Percentiles rank a stretch among this genome's conserved stretches.
phyloP scores from a whole-genome alignment of 2,888 invertebrate genomes.

The Eudasyphora cyanicolor region DNA sequence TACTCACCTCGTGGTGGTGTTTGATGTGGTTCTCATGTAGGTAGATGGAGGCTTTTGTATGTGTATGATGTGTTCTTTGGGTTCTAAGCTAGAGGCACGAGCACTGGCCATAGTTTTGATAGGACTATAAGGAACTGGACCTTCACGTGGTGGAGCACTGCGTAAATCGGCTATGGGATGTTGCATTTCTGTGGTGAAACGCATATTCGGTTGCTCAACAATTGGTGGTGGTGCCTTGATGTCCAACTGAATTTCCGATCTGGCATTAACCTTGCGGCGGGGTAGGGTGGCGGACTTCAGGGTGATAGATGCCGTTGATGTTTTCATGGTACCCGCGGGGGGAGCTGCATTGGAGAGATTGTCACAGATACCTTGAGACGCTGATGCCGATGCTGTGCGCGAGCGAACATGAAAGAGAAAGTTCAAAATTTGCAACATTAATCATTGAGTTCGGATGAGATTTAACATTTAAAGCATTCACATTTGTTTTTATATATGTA shows the following conservation, averaged over 20 bases:
- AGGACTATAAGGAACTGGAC: slow-evolving; percentile 78
- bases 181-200: slow-evolving; percentile 84
- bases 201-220: slow-evolving; percentile 79
- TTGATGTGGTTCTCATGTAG: slow-evolving; percentile 77
- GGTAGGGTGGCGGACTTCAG: slow-evolving; percentile 86
- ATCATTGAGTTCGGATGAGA: not conserved
- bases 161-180: slow-evolving; percentile 81
- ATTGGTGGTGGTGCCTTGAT: slow-evolving; percentile 80
- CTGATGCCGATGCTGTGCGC: slow-evolving; percentile 18
- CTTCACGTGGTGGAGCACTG: slow-evolving; percentile 79
- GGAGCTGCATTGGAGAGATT: slow-evolving; percentile 29
- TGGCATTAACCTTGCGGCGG: slow-evolving; percentile 84
- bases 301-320: slow-evolving; percentile 84
- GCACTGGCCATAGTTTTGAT: slow-evolving; percentile 75
- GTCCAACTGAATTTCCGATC: slow-evolving; percentile 84
- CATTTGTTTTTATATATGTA: not conserved
- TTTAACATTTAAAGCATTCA: slow-evolving; percentile 20
- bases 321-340: slow-evolving; percentile 79
- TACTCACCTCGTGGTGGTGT: slow-evolving; percentile 75
- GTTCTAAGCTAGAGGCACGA: slow-evolving; percentile 83
- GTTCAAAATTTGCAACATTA: not conserved
- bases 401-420: slow-evolving; percentile 10
- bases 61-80: slow-evolving; percentile 86
- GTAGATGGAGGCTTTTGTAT: slow-evolving; percentile 81
- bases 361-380: slow-evolving; percentile 34